phyloP scores from a whole-genome alignment of 2,888 invertebrate species.

The Sceliomorpha sp. region DNA sequence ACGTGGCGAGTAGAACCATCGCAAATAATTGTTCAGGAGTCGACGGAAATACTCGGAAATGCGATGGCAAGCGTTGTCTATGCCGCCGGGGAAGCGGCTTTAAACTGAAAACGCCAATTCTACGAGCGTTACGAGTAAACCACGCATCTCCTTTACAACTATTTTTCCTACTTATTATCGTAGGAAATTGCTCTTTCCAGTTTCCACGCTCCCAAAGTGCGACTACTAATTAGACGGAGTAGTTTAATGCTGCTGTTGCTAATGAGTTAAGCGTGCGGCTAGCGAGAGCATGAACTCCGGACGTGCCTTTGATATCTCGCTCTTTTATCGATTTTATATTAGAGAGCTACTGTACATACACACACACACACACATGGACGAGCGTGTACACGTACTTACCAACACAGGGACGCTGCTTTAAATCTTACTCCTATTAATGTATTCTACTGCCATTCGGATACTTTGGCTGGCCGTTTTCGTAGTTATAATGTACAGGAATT shows the following conservation, averaged over 20 bases:
- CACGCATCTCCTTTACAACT: slow-evolving; percentile 37
- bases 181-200: slow-evolving; percentile 57
- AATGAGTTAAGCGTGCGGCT: slow-evolving; percentile 65
- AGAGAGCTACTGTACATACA: slow-evolving; percentile 19
- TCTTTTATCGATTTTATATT: slow-evolving; percentile 67
- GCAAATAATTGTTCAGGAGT: slow-evolving; percentile 10
- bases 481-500: too few species aligned
- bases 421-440: slow-evolving; percentile 2
- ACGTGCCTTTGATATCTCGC: slow-evolving; percentile 66
- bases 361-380: not conserved
- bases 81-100: slow-evolving; percentile 27
- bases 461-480: not conserved
- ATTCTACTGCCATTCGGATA: too few species aligned
- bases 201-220: slow-evolving; percentile 59
- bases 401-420: too few species aligned
- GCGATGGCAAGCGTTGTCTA: slow-evolving; percentile 28
- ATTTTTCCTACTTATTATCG: slow-evolving; percentile 55
- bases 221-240: slow-evolving; percentile 69
- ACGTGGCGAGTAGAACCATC: slow-evolving; percentile 13
- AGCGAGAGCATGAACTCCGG: slow-evolving; percentile 62
- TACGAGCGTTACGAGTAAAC: slow-evolving; percentile 38
- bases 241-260: slow-evolving; percentile 67
- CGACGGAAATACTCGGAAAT: slow-evolving; percentile 21
- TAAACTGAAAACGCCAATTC: slow-evolving; percentile 44
- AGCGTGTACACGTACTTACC: too few species aligned